These are phyloP conservation scores for Alligator sinensis DNA, from an alignment of 2,113 vertebrate genomes.

Conservation along the genomic window DNA sequence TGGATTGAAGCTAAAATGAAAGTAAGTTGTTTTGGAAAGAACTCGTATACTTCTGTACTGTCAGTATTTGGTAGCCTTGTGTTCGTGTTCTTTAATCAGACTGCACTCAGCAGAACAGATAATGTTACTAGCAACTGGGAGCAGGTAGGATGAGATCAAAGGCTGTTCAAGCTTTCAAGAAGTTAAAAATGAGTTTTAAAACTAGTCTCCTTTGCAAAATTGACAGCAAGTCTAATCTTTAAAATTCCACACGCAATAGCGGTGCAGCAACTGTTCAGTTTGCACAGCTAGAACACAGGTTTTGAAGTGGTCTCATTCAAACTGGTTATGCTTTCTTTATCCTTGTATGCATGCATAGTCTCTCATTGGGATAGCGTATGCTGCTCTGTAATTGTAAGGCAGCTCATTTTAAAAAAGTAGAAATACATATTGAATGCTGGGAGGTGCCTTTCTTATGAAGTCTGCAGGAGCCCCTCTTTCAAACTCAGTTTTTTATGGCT, in stretches of 20 bases:
- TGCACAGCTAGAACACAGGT: slow-evolving; percentile 37
- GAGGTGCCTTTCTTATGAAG: slow-evolving; percentile 28
- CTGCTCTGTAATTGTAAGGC: neutral
- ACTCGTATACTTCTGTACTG: neutral
- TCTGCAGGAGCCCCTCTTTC: neutral
- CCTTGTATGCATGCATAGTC: slow-evolving; percentile 38
- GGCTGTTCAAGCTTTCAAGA: neutral
- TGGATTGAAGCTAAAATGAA: slow-evolving; percentile 99
- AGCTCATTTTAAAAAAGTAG: neutral
- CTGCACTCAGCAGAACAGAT: fast-evolving
- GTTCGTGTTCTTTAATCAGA: neutral
- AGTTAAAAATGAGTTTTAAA: neutral
- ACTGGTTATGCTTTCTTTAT: neutral
- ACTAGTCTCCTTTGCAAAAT: slow-evolving; percentile 5
- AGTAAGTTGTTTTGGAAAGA: slow-evolving; percentile 81
- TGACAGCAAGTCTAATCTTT: slow-evolving; percentile 25
- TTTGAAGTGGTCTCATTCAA: slow-evolving; percentile 1
- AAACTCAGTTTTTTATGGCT: neutral
- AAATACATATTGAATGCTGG: neutral
- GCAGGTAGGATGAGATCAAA: neutral
- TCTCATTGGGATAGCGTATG: slow-evolving; percentile 40
- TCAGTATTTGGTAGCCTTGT: neutral
- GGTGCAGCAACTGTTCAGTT: slow-evolving; percentile 32
- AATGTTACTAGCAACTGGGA: neutral
- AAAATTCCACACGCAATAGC: slow-evolving; percentile 34